phyloP scores from a whole-genome alignment of 2,797 vertebrate genomes.

The Emydoidea blandingii region DNA sequence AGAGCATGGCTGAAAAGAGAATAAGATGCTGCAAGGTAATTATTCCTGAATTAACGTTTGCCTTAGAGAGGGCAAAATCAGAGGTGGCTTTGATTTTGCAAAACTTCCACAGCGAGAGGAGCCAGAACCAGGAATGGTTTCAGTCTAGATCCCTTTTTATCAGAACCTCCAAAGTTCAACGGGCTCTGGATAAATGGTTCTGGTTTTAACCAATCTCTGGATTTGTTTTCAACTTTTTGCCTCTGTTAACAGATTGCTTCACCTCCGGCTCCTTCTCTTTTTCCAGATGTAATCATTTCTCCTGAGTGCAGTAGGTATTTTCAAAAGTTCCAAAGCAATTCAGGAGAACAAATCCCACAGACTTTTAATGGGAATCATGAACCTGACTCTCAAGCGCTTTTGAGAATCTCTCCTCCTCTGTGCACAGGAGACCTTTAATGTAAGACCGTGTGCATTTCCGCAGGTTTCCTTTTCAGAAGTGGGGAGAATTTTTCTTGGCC shows the following conservation, averaged over 20 bases:
- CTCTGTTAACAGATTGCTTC: background rate
- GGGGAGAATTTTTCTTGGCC: conserved; percentile 17
- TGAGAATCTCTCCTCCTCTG: background rate
- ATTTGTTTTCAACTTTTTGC: background rate
- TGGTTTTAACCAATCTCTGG: background rate
- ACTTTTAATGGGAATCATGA: background rate
- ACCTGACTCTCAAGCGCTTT: background rate
- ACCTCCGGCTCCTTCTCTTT: background rate
- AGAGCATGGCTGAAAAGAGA: conserved; percentile 20
- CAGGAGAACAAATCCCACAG: background rate
- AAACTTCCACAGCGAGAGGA: background rate
- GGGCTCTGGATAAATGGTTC: accelerated
- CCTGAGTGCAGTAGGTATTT: background rate
- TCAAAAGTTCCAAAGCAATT: background rate
- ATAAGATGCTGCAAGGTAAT: background rate
- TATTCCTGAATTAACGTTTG: conserved; percentile 1
- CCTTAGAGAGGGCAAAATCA: background rate
- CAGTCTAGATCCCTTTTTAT: background rate
- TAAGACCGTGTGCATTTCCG: accelerated
- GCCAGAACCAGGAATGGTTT: background rate
- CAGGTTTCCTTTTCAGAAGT: background rate
- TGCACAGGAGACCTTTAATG: background rate
- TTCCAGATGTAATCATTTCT: background rate
- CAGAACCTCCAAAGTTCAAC: background rate
- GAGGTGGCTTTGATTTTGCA: background rate